Base-by-base conservation (phyloP, 1,140 invertebrate species). In the Catajapyx aquilonaris region DNA sequence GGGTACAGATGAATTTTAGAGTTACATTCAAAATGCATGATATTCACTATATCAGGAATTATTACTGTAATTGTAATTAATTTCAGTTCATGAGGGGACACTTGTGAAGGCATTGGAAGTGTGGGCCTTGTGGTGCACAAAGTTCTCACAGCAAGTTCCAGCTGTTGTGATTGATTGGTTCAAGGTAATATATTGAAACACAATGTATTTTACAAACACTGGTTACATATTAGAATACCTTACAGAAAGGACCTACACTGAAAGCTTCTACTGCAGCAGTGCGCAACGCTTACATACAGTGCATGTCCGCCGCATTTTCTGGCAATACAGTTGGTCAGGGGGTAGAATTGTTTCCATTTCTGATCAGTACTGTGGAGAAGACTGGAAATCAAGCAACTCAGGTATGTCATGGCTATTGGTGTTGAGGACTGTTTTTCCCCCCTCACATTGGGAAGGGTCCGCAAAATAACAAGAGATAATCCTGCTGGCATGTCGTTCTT, bases 51-150 rank as follows among this genome's bases (percentile, higher is more conserved):
- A 20, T 22, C 11, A 32, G 40, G 23, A 21, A 35, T 20, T 38
- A 16, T 39, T 7, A 25, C 21, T 33, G 13, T 35, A 34, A 36
- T 40, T 43, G 40, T 38, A 40, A 51, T 39, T 40, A 33, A 38
- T 53, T 56, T 17, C 48, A 68, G 79, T 83, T 34, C 86, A 94
- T 56, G 90, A 95, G 59, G 85, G 84, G 46, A 88, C 84, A 2
- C 55, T 93, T 18, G 70, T 81, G 41, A 71, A 75, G 46, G 72
- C 78, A 3, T 59, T 93, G 5, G 71, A 81, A 45, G 76, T 78
- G 67, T 67, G 91, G 53, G 62, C 70, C 7, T 49, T 75, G 5
- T 93, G 88, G 88, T 70, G 73, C 34, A 47, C 55, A 4, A 76
- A 75, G 49, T 73, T 81, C 42, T 56, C 51, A 1, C 65, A 59